phyloP scores from a whole-genome alignment of 2,888 invertebrate genomes.

The Aleiodes testaceus region DNA sequence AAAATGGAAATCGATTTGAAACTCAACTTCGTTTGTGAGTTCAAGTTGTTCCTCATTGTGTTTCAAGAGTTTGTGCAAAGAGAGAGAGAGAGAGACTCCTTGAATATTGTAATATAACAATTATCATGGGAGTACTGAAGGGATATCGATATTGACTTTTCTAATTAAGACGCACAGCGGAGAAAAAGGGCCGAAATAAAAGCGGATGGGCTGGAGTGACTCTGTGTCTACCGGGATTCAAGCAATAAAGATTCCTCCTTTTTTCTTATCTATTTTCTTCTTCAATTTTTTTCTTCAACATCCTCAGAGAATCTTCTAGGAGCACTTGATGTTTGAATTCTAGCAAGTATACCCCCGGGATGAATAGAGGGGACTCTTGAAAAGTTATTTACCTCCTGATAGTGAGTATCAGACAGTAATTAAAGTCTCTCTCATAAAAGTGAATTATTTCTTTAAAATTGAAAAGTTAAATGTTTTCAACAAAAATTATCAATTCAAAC shows the following conservation, averaged over 20 bases:
- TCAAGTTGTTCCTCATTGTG: conserved; percentile 25
- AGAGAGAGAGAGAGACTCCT: conserved; percentile 35
- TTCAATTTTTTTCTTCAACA: conserved; percentile 29
- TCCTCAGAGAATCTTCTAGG: conserved; percentile 32
- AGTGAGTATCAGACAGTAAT: conserved; percentile 15
- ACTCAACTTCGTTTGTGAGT: conserved; percentile 7
- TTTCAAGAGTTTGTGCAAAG: conserved; percentile 38
- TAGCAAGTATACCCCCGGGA: conserved; percentile 11
- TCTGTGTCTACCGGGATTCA: conserved; percentile 47
- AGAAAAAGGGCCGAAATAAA: conserved; percentile 5
- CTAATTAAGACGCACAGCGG: conserved; percentile 58
- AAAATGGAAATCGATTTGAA: conserved; percentile 17
- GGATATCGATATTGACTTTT: conserved; percentile 63
- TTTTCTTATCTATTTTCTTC: conserved; percentile 37
- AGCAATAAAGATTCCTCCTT: conserved; percentile 38
- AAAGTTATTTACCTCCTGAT: conserved; percentile 30
- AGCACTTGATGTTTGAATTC: conserved; percentile 25
- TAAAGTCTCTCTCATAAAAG: conserved; percentile 19
- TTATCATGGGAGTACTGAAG: conserved; percentile 52
- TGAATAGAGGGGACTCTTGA: conserved; percentile 19
- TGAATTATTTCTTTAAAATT: conserved; percentile 1
- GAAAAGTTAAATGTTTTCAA: neutral
- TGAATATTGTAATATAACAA: conserved; percentile 61
- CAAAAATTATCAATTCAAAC: neutral
- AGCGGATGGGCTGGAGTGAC: conserved; percentile 51